A percentile compares a stretch with the other conserved stretches of the same genome.
Conservation (phyloP, 2,797 vertebrate genomes). For the Pteronotus mesoamericanus region DNA sequence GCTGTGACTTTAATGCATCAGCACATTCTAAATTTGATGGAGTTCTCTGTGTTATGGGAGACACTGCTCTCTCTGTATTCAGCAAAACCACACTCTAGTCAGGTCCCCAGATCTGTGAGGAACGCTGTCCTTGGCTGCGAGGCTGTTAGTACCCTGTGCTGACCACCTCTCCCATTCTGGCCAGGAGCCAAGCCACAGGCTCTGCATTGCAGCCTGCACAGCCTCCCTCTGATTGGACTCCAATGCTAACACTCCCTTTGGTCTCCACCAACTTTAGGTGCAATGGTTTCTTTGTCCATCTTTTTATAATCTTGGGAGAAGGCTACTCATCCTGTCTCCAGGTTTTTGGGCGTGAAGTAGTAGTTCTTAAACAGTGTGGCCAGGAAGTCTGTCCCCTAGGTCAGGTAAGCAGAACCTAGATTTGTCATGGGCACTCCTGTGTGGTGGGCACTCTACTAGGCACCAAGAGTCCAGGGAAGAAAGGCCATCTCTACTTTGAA, state of each 20-base stretch:
- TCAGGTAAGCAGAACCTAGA: background rate
- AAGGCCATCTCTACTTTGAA: background rate
- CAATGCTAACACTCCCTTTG: background rate
- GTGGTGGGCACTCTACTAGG: background rate
- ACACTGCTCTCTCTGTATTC: background rate
- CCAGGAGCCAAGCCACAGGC: background rate
- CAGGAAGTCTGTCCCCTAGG: background rate
- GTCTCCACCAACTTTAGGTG: background rate
- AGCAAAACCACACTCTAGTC: background rate
- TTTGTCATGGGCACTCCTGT: background rate
- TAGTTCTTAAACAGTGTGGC: background rate
- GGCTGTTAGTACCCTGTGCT: background rate
- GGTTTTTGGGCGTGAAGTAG: background rate
- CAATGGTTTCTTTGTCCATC: background rate
- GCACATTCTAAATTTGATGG: background rate
- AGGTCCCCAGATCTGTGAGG: background rate
- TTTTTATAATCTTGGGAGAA: background rate
- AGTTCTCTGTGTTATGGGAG: background rate
- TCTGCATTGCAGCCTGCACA: fast-evolving
- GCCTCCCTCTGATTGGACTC: background rate
- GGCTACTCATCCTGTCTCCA: background rate
- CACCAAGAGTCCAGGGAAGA: background rate
- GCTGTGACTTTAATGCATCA: background rate
- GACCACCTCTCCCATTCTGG: background rate
- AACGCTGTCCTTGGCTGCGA: background rate